These are phyloP conservation scores for Muscicapa comitata DNA, from an alignment of 2,797 vertebrate genomes.

Conservation along the genomic window DNA sequence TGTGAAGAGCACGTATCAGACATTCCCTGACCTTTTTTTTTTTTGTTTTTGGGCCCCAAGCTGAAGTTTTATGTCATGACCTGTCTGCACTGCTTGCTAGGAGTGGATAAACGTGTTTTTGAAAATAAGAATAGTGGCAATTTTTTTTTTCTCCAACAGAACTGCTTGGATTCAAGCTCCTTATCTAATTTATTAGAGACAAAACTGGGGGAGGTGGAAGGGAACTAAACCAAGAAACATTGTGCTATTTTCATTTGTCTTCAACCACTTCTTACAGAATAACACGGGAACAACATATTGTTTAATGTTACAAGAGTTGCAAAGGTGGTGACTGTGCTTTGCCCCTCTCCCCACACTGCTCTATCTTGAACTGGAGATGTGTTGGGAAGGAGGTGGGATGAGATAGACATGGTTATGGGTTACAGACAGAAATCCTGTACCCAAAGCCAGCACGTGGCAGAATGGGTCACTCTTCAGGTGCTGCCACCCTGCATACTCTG, in stretches of 20 bases:
- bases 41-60: neutral
- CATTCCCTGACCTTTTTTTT: neutral
- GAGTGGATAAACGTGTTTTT: neutral
- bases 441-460: neutral
- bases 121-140: neutral
- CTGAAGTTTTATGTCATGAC: neutral
- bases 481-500: neutral
- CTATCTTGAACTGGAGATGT: accelerated
- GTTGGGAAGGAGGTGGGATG: neutral
- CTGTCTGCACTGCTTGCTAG: neutral
- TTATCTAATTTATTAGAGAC: neutral
- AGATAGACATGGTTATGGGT: neutral
- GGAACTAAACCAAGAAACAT: accelerated
- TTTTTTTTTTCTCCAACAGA: neutral
- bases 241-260: neutral
- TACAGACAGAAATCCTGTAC: neutral
- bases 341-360: neutral
- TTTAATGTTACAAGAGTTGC: neutral
- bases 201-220: accelerated
- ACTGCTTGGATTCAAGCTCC: neutral
- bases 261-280: neutral
- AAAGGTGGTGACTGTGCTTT: neutral
- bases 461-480: neutral
- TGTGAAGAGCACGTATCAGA: neutral
- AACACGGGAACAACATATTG: neutral